These are phyloP conservation scores for Chloroceryle amazona DNA, from an alignment of 2,797 vertebrate genomes.

Conservation along the genomic window DNA sequence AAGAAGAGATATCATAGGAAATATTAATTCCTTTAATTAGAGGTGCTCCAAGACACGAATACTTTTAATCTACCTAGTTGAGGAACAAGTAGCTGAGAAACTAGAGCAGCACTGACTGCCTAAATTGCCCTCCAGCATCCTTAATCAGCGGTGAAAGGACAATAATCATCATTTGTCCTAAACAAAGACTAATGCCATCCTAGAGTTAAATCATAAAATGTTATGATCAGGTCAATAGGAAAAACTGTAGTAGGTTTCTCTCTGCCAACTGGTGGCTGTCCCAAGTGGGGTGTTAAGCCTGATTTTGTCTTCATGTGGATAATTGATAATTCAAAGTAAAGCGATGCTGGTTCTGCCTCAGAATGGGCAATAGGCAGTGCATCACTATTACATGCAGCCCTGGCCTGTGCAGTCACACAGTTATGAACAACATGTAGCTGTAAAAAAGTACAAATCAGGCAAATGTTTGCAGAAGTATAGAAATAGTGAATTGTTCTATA, in stretches of 20 bases:
- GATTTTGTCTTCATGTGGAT: background rate
- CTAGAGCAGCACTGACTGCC: background rate
- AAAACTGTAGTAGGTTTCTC: background rate
- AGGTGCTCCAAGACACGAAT: background rate
- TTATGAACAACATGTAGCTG: background rate
- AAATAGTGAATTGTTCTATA: background rate
- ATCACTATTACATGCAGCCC: background rate
- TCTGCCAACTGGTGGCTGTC: background rate
- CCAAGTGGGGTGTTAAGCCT: background rate
- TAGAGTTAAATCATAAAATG: background rate
- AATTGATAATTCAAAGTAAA: background rate
- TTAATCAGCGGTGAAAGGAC: background rate
- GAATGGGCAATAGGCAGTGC: background rate
- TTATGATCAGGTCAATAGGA: background rate
- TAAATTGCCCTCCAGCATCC: background rate
- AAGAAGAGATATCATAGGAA: background rate
- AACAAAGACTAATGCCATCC: background rate
- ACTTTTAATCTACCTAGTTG: background rate
- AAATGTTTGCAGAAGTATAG: background rate
- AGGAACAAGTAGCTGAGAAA: background rate
- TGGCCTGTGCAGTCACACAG: background rate
- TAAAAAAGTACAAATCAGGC: background rate
- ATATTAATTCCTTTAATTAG: background rate
- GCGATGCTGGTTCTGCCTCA: background rate
- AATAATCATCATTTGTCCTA: background rate